Evolutionary conservation across 2,113 vertebrate genomes (phyloP).

Genomic region (Macquaria ambigua): DNA sequence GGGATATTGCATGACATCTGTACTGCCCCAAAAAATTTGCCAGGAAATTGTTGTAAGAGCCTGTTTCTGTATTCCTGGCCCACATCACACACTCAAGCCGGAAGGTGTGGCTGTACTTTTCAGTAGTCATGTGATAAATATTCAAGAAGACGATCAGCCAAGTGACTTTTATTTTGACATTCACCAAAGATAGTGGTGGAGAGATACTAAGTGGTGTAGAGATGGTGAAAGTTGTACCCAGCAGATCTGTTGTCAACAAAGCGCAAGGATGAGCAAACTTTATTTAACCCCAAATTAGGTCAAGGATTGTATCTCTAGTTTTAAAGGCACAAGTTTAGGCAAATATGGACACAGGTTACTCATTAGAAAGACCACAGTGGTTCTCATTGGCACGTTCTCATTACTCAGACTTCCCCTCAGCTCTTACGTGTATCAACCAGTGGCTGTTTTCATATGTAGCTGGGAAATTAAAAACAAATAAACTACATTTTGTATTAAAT

Average conservation of each 20-base stretch:
- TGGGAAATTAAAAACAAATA: background rate
- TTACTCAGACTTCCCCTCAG: constrained; percentile 21
- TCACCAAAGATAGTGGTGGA: background rate
- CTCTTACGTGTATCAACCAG: background rate
- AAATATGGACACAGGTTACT: constrained; percentile 87
- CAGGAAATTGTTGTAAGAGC: background rate
- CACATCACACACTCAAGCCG: background rate
- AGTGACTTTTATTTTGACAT: constrained; percentile 55
- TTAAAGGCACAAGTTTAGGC: constrained; percentile 80
- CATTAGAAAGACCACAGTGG: constrained; percentile 76
- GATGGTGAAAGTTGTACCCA: constrained; percentile 79
- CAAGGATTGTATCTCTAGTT: constrained; percentile 83
- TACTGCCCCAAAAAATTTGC: background rate
- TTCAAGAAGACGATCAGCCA: constrained; percentile 11
- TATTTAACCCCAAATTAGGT: constrained; percentile 85
- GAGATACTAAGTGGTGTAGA: constrained; percentile 42
- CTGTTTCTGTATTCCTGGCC: background rate
- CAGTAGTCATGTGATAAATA: constrained; percentile 20
- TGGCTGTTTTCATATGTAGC: constrained; percentile 9
- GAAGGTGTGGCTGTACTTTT: constrained; percentile 26
- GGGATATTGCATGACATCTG: background rate
- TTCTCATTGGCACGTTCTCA: constrained; percentile 52
- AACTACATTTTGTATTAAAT: background rate
- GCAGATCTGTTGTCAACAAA: constrained; percentile 81
- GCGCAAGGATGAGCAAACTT: constrained; percentile 80